Evolutionary conservation across 2,888 invertebrate species (phyloP), one percentile per base, ranked within the genome.

Genomic region (Drosophila meridionalis): DNA sequence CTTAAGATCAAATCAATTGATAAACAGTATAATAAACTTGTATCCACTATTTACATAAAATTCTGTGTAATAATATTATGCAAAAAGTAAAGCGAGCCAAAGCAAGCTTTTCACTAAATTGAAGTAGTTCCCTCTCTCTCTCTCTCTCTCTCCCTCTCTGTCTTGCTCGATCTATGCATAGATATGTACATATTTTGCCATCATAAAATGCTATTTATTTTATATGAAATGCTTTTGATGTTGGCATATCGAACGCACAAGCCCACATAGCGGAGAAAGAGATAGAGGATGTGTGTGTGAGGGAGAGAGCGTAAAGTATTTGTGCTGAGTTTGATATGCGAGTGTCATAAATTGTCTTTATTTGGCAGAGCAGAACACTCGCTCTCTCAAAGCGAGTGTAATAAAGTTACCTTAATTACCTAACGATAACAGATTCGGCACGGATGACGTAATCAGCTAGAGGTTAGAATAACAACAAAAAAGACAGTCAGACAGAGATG

Each of bases 1-100:
- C 89, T 89, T 83, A 87, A 87, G 86, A 87, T 89, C 89, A 84
- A 89, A 89, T 87, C 86, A 87, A 89, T 87, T 87, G 89, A 87
- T 87, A 89, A 87, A 79, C 77, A 87, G 87, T 77, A 81, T 87
- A 87, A 87, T 87, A 87, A 87, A 87, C 89, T 87, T 87, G 83
- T 84, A 84, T 86, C 78, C 74, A 84, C 82, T 86, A 89, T 87
- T 87, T 84, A 81, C 87, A 87, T 87, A 87, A 75, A 86, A 87
- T 71, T 82, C 80, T 74, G 82, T 74, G 59, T 73, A 83, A 87
- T 87, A 84, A 80, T 87, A 73, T 85, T 80, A 83, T 83, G 66
- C 84, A 69, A 76, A 83, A 81, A 78, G 78, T 63, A 73, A 76
- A 76, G 60, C 57, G 65, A 73, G 60, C 38, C 58, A 73, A 73